Evolutionary conservation across 2,888 invertebrate genomes (phyloP).

Genomic region (Parascotia fuliginaria): DNA sequence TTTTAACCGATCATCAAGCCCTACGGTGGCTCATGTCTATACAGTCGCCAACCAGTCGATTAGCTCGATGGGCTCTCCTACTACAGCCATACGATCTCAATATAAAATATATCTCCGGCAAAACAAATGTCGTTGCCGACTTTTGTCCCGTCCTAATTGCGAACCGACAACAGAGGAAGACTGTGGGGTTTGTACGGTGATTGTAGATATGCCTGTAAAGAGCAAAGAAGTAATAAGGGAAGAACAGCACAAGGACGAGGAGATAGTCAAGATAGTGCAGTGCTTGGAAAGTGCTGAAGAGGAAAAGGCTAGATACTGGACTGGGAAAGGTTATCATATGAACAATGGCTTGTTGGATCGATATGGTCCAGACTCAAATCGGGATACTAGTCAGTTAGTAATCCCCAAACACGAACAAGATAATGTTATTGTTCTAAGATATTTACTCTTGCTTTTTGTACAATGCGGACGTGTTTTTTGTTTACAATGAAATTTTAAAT

Average conservation of each 20-base stretch:
- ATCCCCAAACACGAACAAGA: constrained; percentile 19
- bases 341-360: constrained; percentile 17
- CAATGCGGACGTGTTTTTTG: too few relatives aligned
- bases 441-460: too few relatives aligned
- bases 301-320: constrained; percentile 14
- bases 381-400: constrained; percentile 10
- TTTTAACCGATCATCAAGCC: neutral
- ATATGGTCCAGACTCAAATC: constrained; percentile 10
- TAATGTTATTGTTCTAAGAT: constrained; percentile 6
- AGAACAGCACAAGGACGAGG: too few relatives aligned
- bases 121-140: too few relatives aligned
- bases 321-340: constrained; percentile 13
- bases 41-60: neutral
- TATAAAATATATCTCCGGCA: too few relatives aligned
- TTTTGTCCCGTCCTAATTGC: too few relatives aligned
- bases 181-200: too few relatives aligned
- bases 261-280: neutral
- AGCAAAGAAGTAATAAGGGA: too few relatives aligned
- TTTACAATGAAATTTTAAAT: too few relatives aligned
- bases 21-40: neutral
- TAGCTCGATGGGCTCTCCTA: constrained; percentile 1
- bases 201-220: too few relatives aligned
- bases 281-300: neutral
- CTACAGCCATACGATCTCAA: constrained; percentile 9
- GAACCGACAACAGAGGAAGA: too few relatives aligned